These are phyloP conservation scores for Mormyrops boulengeri DNA, from an alignment of 2,797 vertebrate genomes.

Conservation along the genomic window DNA sequence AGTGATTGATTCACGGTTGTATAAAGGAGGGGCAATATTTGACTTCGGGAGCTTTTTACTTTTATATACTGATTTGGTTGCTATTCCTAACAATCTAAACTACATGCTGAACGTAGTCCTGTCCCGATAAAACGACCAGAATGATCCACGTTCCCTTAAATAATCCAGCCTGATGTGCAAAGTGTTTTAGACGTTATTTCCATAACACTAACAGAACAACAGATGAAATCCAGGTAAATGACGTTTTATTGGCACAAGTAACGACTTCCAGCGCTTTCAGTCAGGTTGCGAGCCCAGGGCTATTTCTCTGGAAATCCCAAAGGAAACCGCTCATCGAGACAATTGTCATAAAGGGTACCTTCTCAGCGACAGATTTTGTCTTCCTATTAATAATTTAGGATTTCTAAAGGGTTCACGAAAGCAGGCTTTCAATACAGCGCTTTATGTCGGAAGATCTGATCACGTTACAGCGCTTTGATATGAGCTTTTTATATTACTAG, in stretches of 20 bases:
- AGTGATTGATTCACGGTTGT: conserved; percentile 52
- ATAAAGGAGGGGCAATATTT: conserved; percentile 27
- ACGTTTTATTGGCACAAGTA: neutral
- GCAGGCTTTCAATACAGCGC: neutral
- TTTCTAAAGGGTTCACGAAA: neutral
- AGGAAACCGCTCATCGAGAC: neutral
- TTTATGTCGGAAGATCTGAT: neutral
- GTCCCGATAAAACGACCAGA: neutral
- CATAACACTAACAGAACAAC: neutral
- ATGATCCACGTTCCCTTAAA: neutral
- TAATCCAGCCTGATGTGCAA: neutral
- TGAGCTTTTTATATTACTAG: neutral
- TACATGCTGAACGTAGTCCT: neutral
- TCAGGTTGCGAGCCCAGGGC: neutral
- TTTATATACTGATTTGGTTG: conserved; percentile 55
- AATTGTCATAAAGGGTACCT: neutral
- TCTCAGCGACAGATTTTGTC: neutral
- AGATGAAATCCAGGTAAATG: neutral
- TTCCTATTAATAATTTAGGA: conserved; percentile 2
- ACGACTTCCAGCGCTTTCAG: neutral
- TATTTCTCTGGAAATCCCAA: neutral
- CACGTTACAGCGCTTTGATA: neutral
- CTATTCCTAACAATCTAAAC: neutral
- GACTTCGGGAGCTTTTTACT: conserved; percentile 37
- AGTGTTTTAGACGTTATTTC: neutral